Percentiles rank a stretch among this genome's conserved stretches.
These are phyloP conservation scores for Muscina levida DNA, from an alignment of 2,888 invertebrate species.

Conservation along the genomic window DNA sequence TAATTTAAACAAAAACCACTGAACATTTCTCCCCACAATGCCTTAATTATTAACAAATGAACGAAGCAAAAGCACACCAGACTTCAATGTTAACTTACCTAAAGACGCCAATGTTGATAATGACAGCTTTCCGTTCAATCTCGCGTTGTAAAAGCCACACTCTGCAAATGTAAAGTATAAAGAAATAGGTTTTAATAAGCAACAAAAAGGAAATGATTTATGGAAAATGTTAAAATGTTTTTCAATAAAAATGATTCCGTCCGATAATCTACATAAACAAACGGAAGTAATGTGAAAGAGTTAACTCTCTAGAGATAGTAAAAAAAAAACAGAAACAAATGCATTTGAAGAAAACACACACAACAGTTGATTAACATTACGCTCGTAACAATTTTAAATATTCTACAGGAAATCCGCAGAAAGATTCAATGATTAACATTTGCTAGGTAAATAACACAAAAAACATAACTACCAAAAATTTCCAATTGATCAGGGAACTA, in stretches of 20 bases:
- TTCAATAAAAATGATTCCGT: neutral
- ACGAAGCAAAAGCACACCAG: too few relatives aligned
- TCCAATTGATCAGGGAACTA: too few relatives aligned
- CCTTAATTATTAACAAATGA: too few relatives aligned
- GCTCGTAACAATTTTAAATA: neutral
- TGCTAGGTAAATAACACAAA: neutral
- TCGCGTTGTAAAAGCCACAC: neutral
- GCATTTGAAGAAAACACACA: neutral
- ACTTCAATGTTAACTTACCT: constrained; percentile 1
- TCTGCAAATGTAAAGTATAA: constrained; percentile 9
- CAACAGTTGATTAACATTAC: neutral
- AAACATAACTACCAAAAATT: neutral
- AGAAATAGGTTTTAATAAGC: neutral
- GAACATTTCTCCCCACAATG: too few relatives aligned
- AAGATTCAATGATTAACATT: constrained; percentile 53
- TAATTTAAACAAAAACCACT: neutral
- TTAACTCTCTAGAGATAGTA: neutral
- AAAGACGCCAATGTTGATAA: too few relatives aligned
- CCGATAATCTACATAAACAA: neutral
- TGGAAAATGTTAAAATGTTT: neutral
- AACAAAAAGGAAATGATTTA: neutral
- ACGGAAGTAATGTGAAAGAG: neutral
- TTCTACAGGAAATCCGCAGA: constrained; percentile 60
- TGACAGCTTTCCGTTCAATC: too few relatives aligned
- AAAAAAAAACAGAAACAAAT: too few relatives aligned